Base-by-base conservation (phyloP, 2,888 invertebrate genomes). In the Atrina japonica region DNA sequence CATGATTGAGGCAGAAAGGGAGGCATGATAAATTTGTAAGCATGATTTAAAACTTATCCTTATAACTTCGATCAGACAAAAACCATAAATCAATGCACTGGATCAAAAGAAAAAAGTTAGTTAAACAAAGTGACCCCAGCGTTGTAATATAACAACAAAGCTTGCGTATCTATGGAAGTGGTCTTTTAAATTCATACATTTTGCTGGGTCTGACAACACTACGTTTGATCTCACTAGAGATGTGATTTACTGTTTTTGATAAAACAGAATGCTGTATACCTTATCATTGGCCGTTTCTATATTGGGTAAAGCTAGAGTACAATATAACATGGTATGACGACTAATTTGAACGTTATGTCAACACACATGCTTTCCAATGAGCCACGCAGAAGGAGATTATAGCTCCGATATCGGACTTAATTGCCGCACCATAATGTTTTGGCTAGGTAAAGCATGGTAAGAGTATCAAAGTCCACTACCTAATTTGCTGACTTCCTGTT, bases 101-200 rank as follows among this genome's bases (percentile, higher is more conserved):
- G 61, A 66, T 66, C 66, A 66, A 71, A 71, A 60, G 66, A 61
- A 30, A 52, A 35, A 45, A 55, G 35, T 27, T 52, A 52, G 30
- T 21, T 14, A 21, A 41, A 23, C 43, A 60, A 43, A 41, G 55
- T 58, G 49, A 68, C 56, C 61, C 35, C 63, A 68, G 11, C 61
- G 25, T 43, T 61, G 53, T 56, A 66, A 65, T 53, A 30, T 29
- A 67, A 45, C 52, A 25, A 55, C 50, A 53, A 55, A 72, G 55
- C 43, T 30, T 66, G 47, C 35, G 35, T 35, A 35, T 35, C 35
- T 35, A 35, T 35, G 35, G 35, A 35, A 63, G 47, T 66, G 67
- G 67, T 63, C 58, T 72, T 67, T 67, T 67, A 66, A 67, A 72
- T 58, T 66, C 71, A 72, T 72, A 63, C 63, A 67, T 72, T 67